Evolutionary conservation across 2,113 vertebrate genomes (phyloP), one percentile per base, ranked within the genome.

Genomic region (Poeciliopsis prolifica): DNA sequence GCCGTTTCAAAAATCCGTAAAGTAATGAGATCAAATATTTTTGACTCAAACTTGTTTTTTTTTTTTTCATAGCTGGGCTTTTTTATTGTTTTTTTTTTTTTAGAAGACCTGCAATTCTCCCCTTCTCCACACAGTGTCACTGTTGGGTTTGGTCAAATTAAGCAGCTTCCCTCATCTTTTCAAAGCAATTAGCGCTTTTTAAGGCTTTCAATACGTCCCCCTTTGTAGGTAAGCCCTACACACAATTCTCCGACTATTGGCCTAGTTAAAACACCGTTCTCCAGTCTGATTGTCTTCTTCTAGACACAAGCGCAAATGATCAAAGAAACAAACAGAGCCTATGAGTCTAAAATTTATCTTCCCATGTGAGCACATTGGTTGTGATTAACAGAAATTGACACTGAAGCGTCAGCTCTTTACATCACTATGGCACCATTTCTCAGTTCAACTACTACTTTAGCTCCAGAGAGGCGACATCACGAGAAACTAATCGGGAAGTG

Each of bases 41-140:
- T 51, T 19, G 19, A 51, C 48, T 22, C 15, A 58, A 14, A 14
- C 4, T 4, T 14, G 4, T 42, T 1, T 48, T 48, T 48, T 42
- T 1, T 48, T 48, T 48, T 48, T 48, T 15, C 44, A 48, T 48
- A 48, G 67, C 37, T 30, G 70, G 64, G 51, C 73, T 51, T 74
- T 66, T 35, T 35, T 29, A 0, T 29, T 29, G 2, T 29, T 29
- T 29, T 31, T 31, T 31, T 33, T 33, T 8, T 33, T 5, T 0
- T 13, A 22, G 9, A 62, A 54, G 70, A 68, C 19, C 26, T 84
- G 89, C 71, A 88, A 13, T 88, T 67, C 85, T 44, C 6, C 28
- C 58, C 37, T 61, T 29, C 1, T 69, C 78, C 71, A 15, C 81
- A 78, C 62, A 87, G 80, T 87, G 89, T 79, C 92, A 74, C 84